Evolutionary conservation across 2,113 vertebrate species (phyloP), one percentile per base, ranked within the genome.

Genomic region (Tychaedon coryphoeus): DNA sequence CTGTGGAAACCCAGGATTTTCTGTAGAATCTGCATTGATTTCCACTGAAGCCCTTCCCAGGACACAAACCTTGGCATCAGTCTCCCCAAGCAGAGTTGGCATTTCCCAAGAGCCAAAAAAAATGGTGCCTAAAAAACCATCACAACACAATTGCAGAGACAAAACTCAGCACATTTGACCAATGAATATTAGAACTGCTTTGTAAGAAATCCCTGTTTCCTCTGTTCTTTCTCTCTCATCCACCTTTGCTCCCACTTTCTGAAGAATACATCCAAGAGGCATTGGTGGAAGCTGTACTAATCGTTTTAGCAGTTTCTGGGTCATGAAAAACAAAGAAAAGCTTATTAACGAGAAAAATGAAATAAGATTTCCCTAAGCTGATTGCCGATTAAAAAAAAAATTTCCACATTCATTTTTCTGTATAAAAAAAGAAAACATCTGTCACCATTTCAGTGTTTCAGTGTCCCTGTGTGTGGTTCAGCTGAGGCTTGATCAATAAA

Each of bases 291-390:
- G 54, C 90, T 42, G n/a, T 51, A 47, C 88, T 78, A 75, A 92
- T 92, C 76, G 5, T 82, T 95, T 81, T 34, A 86, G 91, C 47
- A 58, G 88, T 95, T 96, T 96, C 93, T 92, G 91, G 97, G 97
- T 95, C 80, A 89, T 64, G 93, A 94, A 94, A 97, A 96, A 88
- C 93, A 95, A 91, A 92, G 92, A 71, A 96, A 97, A 92, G 93
- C 94, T 96, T 96, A 97, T 96, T 92, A 82, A 82, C 8, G 19
- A 90, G 90, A 92, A 87, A 93, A 78, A 77, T n/a, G 73, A 96
- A 95, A 96, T 69, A 96, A 94, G 96, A 94, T 74, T 91, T 96
- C 70, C 65, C 72, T 85, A 95, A 96, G 95, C 80, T 86, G 88
- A 71, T 96, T 61, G 60, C 75, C 0, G 38, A 54, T 40, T 36